phyloP scores from a whole-genome alignment of 2,797 vertebrate species.

The Lindbergichthys nudifrons region DNA sequence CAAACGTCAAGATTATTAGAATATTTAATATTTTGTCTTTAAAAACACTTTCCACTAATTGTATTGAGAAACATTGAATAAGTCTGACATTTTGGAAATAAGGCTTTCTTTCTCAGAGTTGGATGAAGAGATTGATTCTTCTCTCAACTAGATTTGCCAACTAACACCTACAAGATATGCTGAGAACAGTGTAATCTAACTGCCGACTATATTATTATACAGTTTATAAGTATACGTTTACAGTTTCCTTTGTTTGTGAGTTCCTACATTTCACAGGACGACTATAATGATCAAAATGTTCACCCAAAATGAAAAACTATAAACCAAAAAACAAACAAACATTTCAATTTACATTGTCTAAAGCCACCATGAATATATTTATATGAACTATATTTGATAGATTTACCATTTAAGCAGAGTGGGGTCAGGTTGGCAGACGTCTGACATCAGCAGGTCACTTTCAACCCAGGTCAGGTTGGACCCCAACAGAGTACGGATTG shows the following conservation, averaged over 20 bases:
- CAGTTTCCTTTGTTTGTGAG: neutral
- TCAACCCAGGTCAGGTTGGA: slow-evolving; percentile 74
- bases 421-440: slow-evolving; percentile 52
- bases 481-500: slow-evolving; percentile 32
- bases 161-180: no score
- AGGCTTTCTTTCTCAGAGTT: no score
- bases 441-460: slow-evolving; percentile 28
- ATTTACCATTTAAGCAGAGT: slow-evolving; percentile 64
- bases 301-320: neutral
- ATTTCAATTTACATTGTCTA: no score
- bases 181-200: no score
- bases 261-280: neutral
- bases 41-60: no score
- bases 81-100: no score
- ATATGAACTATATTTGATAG: neutral
- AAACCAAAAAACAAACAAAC: neutral
- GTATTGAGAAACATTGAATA: no score
- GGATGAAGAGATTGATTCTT: no score
- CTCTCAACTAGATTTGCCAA: no score
- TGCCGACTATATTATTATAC: neutral
- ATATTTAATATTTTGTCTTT: no score
- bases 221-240: no score
- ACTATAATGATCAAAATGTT: neutral
- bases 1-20: no score
- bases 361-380: neutral